Base-by-base conservation (phyloP, 1,140 invertebrate genomes). In the Cydia splendana region DNA sequence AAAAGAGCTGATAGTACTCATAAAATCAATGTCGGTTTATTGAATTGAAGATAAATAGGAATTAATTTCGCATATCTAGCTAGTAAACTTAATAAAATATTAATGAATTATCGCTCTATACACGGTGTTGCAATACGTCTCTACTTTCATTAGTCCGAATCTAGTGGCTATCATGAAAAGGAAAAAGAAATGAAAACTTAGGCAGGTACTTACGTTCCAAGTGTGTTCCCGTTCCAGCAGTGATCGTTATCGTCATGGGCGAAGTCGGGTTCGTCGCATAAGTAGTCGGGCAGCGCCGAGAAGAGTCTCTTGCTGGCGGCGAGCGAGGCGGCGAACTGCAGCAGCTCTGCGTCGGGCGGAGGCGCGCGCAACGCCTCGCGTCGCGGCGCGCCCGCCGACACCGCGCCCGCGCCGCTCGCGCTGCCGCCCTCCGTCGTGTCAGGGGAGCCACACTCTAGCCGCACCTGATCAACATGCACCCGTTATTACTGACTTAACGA, bases 211-310 rank as follows among this genome's bases (percentile, higher is more conserved):
- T 84, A 97, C 96, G 96, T 96, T 91, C 95, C 96, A 81, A 97
- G 92, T 77, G 94, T 90, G 80, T 96, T 95, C 51, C 96, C 96
- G 85, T 96, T 97, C 96, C 96, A 97, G 87, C 96, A 97, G 7
- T 95, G 94, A 20, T 94, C 94, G 20, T 94, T 94, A 73, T 94
- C 94, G 12, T 93, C 93, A 34, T 93, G 91, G 6, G 94, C 95
- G 77, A 95, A 95, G 79, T 93, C 94, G 2, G 94, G 94, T 78
- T 95, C 94, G 42, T 94, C 90, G 87, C 96, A 97, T 48, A 97
- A 90, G 51, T 94, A 93, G 85, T 96, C 96, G 1, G 96, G 95
- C 4, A 97, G 87, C 76, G 94, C 95, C 15, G 84, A 77, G 84
- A 96, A 97, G 83, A 97, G 96, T 71, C 95, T 95, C 78, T 95